phyloP scores from a whole-genome alignment of 2,113 vertebrate genomes.

The Hydrochoerus hydrochaeris region DNA sequence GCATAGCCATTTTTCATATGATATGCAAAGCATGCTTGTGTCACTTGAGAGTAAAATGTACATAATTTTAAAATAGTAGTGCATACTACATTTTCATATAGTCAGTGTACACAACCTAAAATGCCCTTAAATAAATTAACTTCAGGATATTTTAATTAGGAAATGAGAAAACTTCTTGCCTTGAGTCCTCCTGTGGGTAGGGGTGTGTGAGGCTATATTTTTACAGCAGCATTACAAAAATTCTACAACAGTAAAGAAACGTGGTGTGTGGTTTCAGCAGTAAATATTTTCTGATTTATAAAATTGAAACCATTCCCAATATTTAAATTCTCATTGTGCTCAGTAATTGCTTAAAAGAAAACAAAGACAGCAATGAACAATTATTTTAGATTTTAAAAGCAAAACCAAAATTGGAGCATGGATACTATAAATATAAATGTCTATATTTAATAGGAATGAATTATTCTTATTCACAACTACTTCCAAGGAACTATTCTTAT shows the following conservation, averaged over 20 bases:
- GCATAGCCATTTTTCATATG: not conserved
- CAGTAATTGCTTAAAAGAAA: not conserved
- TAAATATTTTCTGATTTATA: conserved; percentile 28
- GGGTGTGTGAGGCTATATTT: not conserved
- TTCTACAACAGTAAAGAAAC: not conserved
- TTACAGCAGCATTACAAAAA: not conserved
- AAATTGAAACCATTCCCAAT: not conserved
- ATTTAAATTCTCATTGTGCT: not conserved
- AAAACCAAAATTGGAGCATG: not conserved
- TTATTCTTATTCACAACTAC: conserved; percentile 36
- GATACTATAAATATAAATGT: conserved; percentile 25
- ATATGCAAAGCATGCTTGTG: not conserved
- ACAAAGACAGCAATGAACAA: not conserved
- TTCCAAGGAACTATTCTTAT: not conserved
- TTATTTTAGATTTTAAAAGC: conserved; percentile 22
- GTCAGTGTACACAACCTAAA: not conserved
- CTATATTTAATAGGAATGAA: not conserved
- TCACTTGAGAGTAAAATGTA: not conserved
- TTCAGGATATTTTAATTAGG: conserved; percentile 1
- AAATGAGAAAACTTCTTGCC: not conserved
- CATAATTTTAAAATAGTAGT: not conserved
- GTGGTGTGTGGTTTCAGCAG: not conserved
- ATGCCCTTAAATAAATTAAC: not conserved
- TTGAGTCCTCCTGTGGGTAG: not conserved
- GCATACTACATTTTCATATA: not conserved